Evolutionary conservation across 2,888 invertebrate species (phyloP), one percentile per base, ranked within the genome.

Genomic region (Cerastis rubricosa): DNA sequence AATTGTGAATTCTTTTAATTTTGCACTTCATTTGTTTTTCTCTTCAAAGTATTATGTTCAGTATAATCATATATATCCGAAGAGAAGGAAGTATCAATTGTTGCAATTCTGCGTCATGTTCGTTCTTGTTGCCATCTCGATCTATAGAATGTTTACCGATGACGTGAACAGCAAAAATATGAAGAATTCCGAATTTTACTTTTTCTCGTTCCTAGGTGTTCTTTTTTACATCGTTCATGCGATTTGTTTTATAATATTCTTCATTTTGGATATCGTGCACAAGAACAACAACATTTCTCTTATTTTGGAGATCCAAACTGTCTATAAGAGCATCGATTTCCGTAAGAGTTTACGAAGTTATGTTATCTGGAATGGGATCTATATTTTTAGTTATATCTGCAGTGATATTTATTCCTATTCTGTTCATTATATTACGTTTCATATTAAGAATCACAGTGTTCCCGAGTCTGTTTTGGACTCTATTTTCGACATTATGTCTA

Each of bases 291-390:
- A 78, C 19, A 25, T 79, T 1, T 43, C 12, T 9, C 63, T 79
- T 4, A 65, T 79, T 68, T 59, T 78, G 19, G 59, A 22, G 22
- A 61, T 79, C 8, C 71, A 78, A 35, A 35, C 3, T 12, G 63
- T 77, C 2, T 29, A 67, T 19, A 67, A 43, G 8, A 64, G 49
- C 43, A 35, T 59, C 3, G 2, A 35, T 45, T 49, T 35, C 0
- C 35, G 14, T 22, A 64, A 64, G 12, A 64, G 17, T 57, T 17
- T 78, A 0, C 35, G 25, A 5, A 64, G 14, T 7, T 71, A 35
- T 11, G 19, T 78, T 3, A 3, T 59, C 17, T 79, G 69, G 64
- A 79, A 59, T 35, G 78, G 78, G 71, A 65, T 79, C 7, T 47
- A 43, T 19, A 0, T 67, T 1, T 1, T n/a, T 12, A 6, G 5